Evolutionary conservation across 2,113 vertebrate genomes (phyloP), one percentile per base, ranked within the genome.

Genomic region (Cacatua alba): DNA sequence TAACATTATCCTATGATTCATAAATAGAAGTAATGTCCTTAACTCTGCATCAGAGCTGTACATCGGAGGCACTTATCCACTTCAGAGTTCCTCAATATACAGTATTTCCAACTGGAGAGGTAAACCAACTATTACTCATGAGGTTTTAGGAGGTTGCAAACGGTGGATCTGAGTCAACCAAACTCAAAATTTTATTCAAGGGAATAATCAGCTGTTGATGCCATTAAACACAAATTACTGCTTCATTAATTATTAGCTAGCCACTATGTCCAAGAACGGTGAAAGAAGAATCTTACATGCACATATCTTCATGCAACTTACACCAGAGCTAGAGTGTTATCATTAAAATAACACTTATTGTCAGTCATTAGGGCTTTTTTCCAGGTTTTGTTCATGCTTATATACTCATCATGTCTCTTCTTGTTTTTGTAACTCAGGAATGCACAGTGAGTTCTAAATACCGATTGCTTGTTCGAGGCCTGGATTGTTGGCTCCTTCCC

Each of bases 171-270:
- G 37, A 95, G 78, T 97, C 88, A 88, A 94, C 95, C 76, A 95
- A 95, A 95, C 60, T 96, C 80, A 88, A 31, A 71, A 90, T 90
- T 92, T 96, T 92, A 88, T 94, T 94, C 78, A 91, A 93, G 97
- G 51, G 72, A 90, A 87, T 95, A 97, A 94, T 53, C 63, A 84
- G 85, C 85, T 92, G 60, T 95, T 97, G 91, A 95, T 95, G 83
- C 48, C 81, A 95, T 92, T 95, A 95, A 83, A 94, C 72, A 95
- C 77, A 85, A 96, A 77, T 87, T 96, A 48, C 82, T 96, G 97
- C 95, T 94, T 96, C 94, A 97, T 98, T 97, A 96, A 97, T 97
- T 96, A 95, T 95, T 91, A 94, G 68, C 94, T 94, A 95, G 92
- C 86, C 82, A 80, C 81, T 90, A 37, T 78, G 80, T 84, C 68